phyloP scores from a whole-genome alignment of 2,113 vertebrate genomes.

The Datnioides undecimradiatus region DNA sequence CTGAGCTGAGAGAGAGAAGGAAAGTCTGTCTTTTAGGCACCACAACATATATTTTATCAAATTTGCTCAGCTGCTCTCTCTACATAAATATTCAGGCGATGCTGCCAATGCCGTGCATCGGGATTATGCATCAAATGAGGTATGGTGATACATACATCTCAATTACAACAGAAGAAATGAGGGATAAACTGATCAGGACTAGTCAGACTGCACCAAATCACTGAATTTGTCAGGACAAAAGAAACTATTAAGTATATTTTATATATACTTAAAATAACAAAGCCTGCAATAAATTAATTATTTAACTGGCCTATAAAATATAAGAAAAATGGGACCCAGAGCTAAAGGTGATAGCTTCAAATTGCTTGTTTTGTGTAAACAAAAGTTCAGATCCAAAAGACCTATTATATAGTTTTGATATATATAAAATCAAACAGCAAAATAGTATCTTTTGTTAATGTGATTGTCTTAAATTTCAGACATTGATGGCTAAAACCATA shows the following conservation, averaged over 20 bases:
- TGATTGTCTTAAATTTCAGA: neutral
- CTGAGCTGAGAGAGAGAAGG: neutral
- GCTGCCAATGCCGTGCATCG: neutral
- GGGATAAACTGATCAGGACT: neutral
- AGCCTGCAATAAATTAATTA: neutral
- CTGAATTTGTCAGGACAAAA: neutral
- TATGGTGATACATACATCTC: neutral
- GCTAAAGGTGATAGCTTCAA: neutral
- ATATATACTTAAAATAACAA: neutral
- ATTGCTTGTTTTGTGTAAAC: neutral
- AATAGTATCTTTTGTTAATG: neutral
- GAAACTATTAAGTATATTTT: neutral
- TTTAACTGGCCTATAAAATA: neutral
- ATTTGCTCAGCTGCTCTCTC: neutral
- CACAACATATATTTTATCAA: neutral
- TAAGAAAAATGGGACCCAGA: neutral
- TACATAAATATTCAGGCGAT: neutral
- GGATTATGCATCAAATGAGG: neutral
- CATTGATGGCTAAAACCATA: neutral
- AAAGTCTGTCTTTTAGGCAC: neutral
- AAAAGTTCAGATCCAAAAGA: neutral
- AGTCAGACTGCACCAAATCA: neutral
- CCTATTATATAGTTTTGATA: neutral
- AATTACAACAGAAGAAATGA: no score
- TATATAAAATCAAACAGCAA: no score